These are phyloP conservation scores for Syngnathus rostellatus DNA, from an alignment of 2,797 vertebrate species.

Conservation along the genomic window DNA sequence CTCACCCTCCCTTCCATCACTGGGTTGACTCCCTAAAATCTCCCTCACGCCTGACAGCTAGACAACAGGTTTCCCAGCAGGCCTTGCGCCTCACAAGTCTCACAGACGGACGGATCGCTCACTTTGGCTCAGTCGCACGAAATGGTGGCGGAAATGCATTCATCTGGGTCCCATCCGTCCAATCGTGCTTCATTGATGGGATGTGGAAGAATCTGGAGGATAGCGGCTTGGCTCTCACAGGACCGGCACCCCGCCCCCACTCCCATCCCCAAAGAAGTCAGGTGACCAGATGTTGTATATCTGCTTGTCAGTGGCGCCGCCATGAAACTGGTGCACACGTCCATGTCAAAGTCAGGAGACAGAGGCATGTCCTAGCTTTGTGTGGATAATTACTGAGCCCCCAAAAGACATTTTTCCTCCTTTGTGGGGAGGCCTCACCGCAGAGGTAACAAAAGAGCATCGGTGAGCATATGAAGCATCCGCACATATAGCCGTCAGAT, in stretches of 20 bases:
- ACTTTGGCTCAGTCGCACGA: constrained; percentile 10
- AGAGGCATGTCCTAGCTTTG: constrained; percentile 15
- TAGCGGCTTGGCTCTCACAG: constrained; percentile 52
- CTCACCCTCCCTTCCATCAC: constrained; percentile 41
- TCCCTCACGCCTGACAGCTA: constrained; percentile 25
- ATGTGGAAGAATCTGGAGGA: constrained; percentile 45
- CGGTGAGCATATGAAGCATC: constrained; percentile 48
- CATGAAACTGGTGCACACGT: constrained; percentile 55
- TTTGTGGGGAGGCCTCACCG: constrained; percentile 20
- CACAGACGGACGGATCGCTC: constrained; percentile 32
- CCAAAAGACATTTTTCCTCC: constrained; percentile 17
- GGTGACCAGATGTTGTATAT: constrained; percentile 72
- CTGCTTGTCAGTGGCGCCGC: constrained; percentile 59
- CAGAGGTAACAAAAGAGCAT: constrained; percentile 60
- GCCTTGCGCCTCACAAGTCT: constrained; percentile 36
- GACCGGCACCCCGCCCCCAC: constrained; percentile 54
- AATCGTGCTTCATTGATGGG: constrained; percentile 26
- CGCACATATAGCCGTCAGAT: constrained; percentile 27
- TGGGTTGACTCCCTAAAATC: constrained; percentile 45
- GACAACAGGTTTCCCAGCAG: constrained; percentile 59
- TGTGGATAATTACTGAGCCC: constrained; percentile 8
- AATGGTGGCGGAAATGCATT: constrained; percentile 3
- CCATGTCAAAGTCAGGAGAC: constrained; percentile 40
- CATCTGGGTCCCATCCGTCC: constrained; percentile 20
- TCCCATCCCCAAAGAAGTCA: constrained; percentile 60